Evolutionary conservation across 2,797 vertebrate genomes (phyloP).

Genomic region (Chelonia mydas): DNA sequence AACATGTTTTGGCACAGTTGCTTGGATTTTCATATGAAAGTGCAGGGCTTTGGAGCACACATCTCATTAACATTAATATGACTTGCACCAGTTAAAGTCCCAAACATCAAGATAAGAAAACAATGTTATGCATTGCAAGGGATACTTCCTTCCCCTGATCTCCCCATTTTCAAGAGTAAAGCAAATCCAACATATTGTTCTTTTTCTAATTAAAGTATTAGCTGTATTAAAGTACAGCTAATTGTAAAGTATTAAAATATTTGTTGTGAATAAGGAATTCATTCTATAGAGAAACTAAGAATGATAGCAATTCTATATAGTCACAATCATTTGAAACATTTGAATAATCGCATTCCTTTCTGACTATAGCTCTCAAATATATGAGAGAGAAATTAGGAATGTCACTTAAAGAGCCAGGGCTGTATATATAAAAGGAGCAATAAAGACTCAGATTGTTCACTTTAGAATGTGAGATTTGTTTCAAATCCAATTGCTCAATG

Average conservation of each 20-base stretch:
- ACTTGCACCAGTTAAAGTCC: conserved; percentile 15
- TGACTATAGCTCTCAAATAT: conserved; percentile 3
- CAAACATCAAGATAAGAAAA: background rate
- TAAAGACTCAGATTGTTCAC: background rate
- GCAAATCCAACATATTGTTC: background rate
- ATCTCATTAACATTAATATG: conserved; percentile 44
- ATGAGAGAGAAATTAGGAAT: background rate
- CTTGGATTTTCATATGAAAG: background rate
- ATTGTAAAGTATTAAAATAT: no score
- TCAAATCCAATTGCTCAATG: accelerated
- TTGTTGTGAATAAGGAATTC: conserved; percentile 9
- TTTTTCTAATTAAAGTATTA: background rate
- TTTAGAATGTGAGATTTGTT: background rate
- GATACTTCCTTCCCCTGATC: conserved; percentile 46
- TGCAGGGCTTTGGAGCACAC: background rate
- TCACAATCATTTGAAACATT: background rate
- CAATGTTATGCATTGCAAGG: background rate
- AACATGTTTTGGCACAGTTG: background rate
- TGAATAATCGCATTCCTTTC: background rate
- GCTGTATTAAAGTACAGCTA: no score
- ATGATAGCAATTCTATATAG: background rate
- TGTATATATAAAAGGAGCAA: conserved; percentile 7
- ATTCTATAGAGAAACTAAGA: background rate
- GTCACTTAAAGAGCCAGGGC: background rate
- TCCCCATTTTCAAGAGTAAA: conserved; percentile 52